phyloP scores from a whole-genome alignment of 2,113 vertebrate species.

The Acinonyx jubatus region DNA sequence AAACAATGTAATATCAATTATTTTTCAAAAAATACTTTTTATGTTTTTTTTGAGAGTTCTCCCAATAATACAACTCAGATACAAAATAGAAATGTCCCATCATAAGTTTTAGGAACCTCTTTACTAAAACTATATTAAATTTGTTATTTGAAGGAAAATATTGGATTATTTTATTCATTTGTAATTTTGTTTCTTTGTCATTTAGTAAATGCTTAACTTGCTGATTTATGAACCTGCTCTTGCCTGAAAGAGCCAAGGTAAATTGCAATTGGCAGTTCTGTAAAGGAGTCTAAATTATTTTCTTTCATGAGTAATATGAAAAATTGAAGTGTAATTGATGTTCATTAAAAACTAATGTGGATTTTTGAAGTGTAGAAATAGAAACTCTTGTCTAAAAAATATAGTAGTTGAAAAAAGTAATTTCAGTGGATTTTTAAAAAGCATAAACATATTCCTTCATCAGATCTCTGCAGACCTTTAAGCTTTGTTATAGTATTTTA shows the following conservation, averaged over 20 bases:
- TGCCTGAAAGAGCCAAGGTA: slow-evolving; percentile 19
- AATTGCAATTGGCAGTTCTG: slow-evolving; percentile 49
- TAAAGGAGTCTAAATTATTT: slow-evolving; percentile 59
- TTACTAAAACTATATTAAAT: background rate
- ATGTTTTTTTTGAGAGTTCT: background rate
- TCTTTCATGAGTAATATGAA: slow-evolving; percentile 64
- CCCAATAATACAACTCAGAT: background rate
- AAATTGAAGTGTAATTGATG: slow-evolving; percentile 66
- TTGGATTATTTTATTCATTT: slow-evolving; percentile 19
- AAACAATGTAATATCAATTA: background rate
- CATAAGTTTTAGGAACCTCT: background rate
- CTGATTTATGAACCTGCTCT: slow-evolving; percentile 61
- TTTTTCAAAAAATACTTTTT: background rate
- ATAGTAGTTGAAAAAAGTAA: background rate
- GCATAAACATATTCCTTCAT: background rate
- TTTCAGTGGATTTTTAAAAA: background rate
- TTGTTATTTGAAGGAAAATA: background rate
- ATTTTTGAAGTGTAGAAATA: background rate
- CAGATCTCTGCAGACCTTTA: background rate
- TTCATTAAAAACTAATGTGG: background rate
- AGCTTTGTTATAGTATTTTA: background rate
- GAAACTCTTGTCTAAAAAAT: background rate
- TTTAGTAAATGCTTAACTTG: slow-evolving; percentile 26
- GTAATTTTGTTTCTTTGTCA: slow-evolving; percentile 35
- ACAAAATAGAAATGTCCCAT: background rate